Evolutionary conservation across 2,888 invertebrate genomes (phyloP).

Genomic region (Nomada hirtipes): DNA sequence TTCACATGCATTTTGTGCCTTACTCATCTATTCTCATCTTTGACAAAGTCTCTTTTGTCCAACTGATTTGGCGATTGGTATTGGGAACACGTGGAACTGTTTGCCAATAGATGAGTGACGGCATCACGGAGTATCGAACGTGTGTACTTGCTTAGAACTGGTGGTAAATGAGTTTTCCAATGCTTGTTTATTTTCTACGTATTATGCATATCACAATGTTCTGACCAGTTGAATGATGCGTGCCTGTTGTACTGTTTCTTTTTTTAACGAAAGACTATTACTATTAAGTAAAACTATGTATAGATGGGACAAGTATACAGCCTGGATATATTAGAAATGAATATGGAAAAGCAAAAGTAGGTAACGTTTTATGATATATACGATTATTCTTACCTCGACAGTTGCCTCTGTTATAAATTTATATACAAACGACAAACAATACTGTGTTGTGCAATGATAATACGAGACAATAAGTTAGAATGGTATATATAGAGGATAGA

Average conservation of each 20-base stretch:
- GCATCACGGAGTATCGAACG: constrained; percentile 63
- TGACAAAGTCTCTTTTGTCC: constrained; percentile 55
- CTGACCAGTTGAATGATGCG: constrained; percentile 46
- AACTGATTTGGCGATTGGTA: constrained; percentile 61
- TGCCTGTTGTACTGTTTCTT: constrained; percentile 51
- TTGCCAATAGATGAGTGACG: constrained; percentile 75
- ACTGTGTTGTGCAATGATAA: constrained; percentile 64
- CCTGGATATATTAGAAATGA: constrained; percentile 37
- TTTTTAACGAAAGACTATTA: constrained; percentile 47
- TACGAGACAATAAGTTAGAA: constrained; percentile 69
- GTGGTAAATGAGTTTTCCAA: constrained; percentile 46
- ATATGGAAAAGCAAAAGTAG: constrained; percentile 37
- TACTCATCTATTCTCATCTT: constrained; percentile 75
- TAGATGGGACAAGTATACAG: constrained; percentile 36
- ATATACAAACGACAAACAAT: constrained; percentile 56
- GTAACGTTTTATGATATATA: constrained; percentile 55
- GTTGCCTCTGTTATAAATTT: constrained; percentile 69
- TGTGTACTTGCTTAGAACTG: constrained; percentile 35
- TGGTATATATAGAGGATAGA: constrained; percentile 30
- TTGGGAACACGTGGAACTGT: constrained; percentile 55
- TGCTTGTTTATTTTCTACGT: constrained; percentile 52
- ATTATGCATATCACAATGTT: constrained; percentile 62
- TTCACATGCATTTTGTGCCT: constrained; percentile 77
- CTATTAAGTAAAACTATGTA: constrained; percentile 24
- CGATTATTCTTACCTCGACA: constrained; percentile 62